Evolutionary conservation across 2,888 invertebrate species (phyloP).

Genomic region (Chromoteleia sp.): DNA sequence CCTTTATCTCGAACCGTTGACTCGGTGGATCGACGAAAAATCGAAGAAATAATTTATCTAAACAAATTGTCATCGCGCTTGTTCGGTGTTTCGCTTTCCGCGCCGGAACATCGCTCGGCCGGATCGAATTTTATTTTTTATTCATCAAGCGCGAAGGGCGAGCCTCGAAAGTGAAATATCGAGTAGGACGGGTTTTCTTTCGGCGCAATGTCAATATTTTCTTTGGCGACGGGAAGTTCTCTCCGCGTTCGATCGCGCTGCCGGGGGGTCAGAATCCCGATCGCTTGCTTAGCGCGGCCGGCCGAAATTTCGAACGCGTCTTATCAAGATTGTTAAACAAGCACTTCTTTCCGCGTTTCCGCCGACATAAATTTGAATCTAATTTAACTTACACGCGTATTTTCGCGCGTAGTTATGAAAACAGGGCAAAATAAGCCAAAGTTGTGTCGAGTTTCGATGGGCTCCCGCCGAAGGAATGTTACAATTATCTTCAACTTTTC

Average conservation of each 20-base stretch:
- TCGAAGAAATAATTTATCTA: slow-evolving; percentile 24
- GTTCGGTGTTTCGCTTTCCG: slow-evolving; percentile 1
- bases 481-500: slow-evolving; percentile 59
- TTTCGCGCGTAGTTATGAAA: slow-evolving; percentile 17
- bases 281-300: slow-evolving; percentile 2
- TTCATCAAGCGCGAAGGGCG: slow-evolving; percentile 45
- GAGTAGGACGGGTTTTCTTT: slow-evolving; percentile 54
- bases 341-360: slow-evolving; percentile 17
- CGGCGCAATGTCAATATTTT: slow-evolving; percentile 67
- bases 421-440: slow-evolving; percentile 36
- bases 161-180: slow-evolving; percentile 46
- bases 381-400: slow-evolving; percentile 45
- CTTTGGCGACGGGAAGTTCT: slow-evolving; percentile 46
- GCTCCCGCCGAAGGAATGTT: slow-evolving; percentile 31
- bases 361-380: slow-evolving; percentile 40
- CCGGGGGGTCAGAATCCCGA: background rate
- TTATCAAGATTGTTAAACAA: slow-evolving; percentile 49
- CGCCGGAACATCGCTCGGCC: background rate
- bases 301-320: slow-evolving; percentile 28
- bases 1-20: slow-evolving; percentile 21
- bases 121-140: slow-evolving; percentile 52
- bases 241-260: slow-evolving; percentile 43
- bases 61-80: slow-evolving; percentile 9
- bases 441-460: slow-evolving; percentile 29
- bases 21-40: slow-evolving; percentile 17